Base-by-base conservation (phyloP, 2,113 vertebrate species). In the Anseranas semipalmata region DNA sequence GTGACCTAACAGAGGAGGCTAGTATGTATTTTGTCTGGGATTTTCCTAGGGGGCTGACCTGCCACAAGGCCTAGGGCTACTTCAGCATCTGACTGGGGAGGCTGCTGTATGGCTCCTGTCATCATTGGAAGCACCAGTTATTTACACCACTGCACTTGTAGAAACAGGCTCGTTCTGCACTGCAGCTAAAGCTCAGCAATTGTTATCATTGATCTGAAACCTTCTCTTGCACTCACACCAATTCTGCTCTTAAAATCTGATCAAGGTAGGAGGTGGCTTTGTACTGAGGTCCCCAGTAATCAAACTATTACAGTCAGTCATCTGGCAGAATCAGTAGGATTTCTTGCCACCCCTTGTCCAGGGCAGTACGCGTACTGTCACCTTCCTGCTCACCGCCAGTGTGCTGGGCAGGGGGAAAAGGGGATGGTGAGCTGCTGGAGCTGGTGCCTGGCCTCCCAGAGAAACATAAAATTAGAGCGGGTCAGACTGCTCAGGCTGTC, bases 131-230 rank as follows among this genome's bases (percentile, higher is more conserved):
- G 27, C 46, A 25, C 58, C 22, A 45, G 63, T 55, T 43, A 76
- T 63, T 75, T 48, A n/a, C 14, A 72, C 8, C 24, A 32, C 55
- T 60, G 45, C 30, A 25, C 46, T 81, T 43, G 37, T 1, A 88
- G 48, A 78, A 71, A 75, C 24, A 1, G 3, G 11, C 16, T 48
- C 0, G 0, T 25, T 74, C n/a, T 55, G 62, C n/a, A 32, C 2
- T 13, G 33, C 14, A 52, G 46, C 60, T 68, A 71, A 67, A 53
- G 15, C 14, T 59, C 16, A 41, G 35, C 0, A 4, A 27, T 28
- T 67, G 25, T 58, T 71, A n/a, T 5, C 65, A 43, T 16, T 89
- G 63, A 67, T 43, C 27, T 79, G 60, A 87, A 89, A 46, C 30
- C 24, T 88, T 83, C 37, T 65, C 14, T 50, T 22, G 32, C 20